These are phyloP conservation scores for Dissostichus mawsoni DNA, from an alignment of 2,113 vertebrate species.

Conservation along the genomic window DNA sequence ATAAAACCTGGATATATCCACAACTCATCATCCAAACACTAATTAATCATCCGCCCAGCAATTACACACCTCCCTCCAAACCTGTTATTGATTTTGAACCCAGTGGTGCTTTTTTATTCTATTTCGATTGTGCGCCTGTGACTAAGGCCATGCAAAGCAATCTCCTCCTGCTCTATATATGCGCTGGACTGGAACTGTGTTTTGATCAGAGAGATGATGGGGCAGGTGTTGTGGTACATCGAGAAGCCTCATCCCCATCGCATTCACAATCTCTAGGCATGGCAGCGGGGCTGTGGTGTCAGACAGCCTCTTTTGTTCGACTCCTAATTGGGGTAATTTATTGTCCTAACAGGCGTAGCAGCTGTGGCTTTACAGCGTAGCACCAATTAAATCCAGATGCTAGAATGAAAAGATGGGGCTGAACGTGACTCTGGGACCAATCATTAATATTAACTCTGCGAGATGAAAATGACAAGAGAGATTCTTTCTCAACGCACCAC, in stretches of 20 bases:
- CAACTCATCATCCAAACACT: conserved; percentile 65
- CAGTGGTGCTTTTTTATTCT: conserved; percentile 24
- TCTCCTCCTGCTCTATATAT: conserved; percentile 35
- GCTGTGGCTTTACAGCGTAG: conserved; percentile 79
- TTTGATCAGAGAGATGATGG: conserved; percentile 55
- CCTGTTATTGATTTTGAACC: conserved; percentile 46
- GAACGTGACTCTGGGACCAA: conserved; percentile 69
- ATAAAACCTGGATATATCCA: conserved; percentile 60
- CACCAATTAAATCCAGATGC: conserved; percentile 81
- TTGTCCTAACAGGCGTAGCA: conserved; percentile 81
- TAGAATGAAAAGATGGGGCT: conserved; percentile 60
- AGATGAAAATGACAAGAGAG: conserved; percentile 54
- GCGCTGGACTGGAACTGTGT: conserved; percentile 46
- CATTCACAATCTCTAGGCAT: conserved; percentile 38
- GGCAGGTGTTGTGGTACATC: conserved; percentile 55
- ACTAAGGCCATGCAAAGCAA: conserved; percentile 39
- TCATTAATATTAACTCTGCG: conserved; percentile 48
- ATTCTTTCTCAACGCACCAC: not conserved
- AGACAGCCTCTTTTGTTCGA: conserved; percentile 70
- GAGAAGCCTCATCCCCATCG: conserved; percentile 36
- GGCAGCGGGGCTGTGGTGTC: conserved; percentile 45
- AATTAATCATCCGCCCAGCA: conserved; percentile 69
- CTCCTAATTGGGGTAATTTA: conserved; percentile 83
- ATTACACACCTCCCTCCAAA: conserved; percentile 55
- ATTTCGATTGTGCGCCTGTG: conserved; percentile 17